phyloP scores from a whole-genome alignment of 35 echinoderm and acorn worm genomes.

The Patiria miniata region DNA sequence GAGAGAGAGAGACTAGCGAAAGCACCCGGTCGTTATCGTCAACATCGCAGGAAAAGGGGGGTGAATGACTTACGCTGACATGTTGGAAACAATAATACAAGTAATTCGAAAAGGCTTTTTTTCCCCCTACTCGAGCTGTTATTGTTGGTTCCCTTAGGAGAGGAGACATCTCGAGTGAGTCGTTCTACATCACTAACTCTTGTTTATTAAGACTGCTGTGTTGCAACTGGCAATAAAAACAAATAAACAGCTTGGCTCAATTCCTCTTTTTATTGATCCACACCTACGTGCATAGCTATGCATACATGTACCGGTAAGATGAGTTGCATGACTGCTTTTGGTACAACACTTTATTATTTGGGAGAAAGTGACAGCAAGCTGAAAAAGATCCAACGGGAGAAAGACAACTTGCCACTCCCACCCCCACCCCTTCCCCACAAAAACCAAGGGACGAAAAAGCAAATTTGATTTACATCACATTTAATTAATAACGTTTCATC shows the following conservation, averaged over 20 bases:
- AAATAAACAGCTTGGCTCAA: not conserved
- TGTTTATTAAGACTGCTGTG: not conserved
- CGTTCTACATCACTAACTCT: constrained; percentile 13
- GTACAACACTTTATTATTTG: too few relatives aligned
- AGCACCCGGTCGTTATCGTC: not conserved
- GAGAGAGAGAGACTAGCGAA: not conserved
- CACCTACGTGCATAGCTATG: not conserved
- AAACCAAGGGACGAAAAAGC: too few relatives aligned
- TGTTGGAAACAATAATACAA: constrained; percentile 32
- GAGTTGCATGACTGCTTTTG: too few relatives aligned
- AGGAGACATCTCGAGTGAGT: not conserved
- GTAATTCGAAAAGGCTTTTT: constrained; percentile 15
- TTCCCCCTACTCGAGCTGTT: not conserved
- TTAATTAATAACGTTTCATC: too few relatives aligned
- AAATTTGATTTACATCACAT: too few relatives aligned
- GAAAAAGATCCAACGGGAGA: too few relatives aligned
- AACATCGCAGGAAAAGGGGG: not conserved
- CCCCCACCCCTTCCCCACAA: too few relatives aligned
- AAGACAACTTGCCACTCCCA: too few relatives aligned
- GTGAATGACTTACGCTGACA: constrained; percentile 14
- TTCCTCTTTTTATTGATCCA: not conserved
- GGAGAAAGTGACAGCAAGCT: too few relatives aligned
- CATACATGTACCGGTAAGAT: too few relatives aligned
- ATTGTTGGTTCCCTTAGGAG: not conserved
- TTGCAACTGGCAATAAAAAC: not conserved